phyloP scores from a whole-genome alignment of 2,888 invertebrate species.

The Perithous albicinctus region DNA sequence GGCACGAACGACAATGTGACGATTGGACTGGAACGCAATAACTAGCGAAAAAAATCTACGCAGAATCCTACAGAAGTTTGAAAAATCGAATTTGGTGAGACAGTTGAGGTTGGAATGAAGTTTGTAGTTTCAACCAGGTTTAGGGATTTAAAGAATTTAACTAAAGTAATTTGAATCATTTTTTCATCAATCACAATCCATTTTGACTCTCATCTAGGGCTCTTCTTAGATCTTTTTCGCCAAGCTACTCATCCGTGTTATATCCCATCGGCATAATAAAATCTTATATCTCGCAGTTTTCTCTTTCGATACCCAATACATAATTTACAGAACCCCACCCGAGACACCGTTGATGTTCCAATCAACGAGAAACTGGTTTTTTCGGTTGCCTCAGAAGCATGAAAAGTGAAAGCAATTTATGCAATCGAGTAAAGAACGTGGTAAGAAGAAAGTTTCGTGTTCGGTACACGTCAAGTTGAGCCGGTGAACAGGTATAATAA shows the following conservation, averaged over 20 bases:
- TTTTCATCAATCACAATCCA: neutral
- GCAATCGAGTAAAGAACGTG: conserved; percentile 52
- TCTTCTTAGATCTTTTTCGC: conserved; percentile 9
- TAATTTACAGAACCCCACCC: conserved; percentile 44
- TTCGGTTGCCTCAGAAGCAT: conserved; percentile 52
- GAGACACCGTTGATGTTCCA: conserved; percentile 45
- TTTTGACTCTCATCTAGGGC: neutral
- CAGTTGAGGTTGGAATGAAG: no score
- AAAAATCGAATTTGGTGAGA: no score
- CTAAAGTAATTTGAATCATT: neutral
- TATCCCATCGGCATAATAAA: conserved; percentile 24
- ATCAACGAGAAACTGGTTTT: conserved; percentile 58
- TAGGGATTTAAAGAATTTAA: neutral
- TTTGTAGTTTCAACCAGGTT: neutral
- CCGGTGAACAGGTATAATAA: conserved; percentile 57
- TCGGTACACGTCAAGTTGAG: conserved; percentile 57
- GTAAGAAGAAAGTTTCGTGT: conserved; percentile 53
- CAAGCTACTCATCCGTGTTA: conserved; percentile 14
- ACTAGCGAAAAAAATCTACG: conserved; percentile 6
- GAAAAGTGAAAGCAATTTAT: conserved; percentile 63
- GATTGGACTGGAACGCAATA: conserved; percentile 45
- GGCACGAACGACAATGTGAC: conserved; percentile 59
- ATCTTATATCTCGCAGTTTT: conserved; percentile 9
- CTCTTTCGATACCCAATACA: conserved; percentile 28
- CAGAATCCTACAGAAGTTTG: neutral